Base-by-base conservation (phyloP, 2,888 invertebrate genomes). In the Leptinotarsa juncta region DNA sequence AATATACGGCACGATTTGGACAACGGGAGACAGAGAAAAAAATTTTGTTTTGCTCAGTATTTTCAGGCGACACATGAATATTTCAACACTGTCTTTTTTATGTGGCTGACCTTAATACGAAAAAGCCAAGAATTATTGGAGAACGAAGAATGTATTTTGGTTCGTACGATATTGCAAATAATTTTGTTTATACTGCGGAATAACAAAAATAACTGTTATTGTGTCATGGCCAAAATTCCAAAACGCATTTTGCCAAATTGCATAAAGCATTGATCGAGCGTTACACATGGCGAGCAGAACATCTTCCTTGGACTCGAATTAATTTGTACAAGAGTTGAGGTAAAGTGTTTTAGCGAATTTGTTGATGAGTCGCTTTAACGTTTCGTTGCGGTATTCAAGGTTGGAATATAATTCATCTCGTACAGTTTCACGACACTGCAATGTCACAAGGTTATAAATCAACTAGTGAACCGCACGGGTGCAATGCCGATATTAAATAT, bases 191-290 rank as follows among this genome's bases (percentile, higher is more conserved):
- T 53, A 49, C 42, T 62, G 32, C 62, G 42, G 62, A 42, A 62
- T 62, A 62, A 32, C 62, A 57, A 23, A 48, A 65, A 57, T 66
- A 72, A 48, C 23, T 50, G 50, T 72, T 72, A 72, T 67, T 67
- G 72, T 72, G 72, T 72, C 72, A 72, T n/a, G 72, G 72, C 60
- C 72, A 60, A n/a, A 57, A 49, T 66, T 32, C 62, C 65, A 23
- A 67, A 26, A 67, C 18, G 60, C 67, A 67, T 53, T 72, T 67
- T 72, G 67, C 51, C 72, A 72, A 72, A 72, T 72, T 60, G 66
- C 32, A 60, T 67, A 26, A 50, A 72, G 57, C 72, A 66, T 26
- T 72, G 72, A 72, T 72, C 42, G 16, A 72, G 66, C n/a, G 60
- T 49, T 67, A 72, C 72, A 72, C 23, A 57, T 67, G 60, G 65